These are phyloP conservation scores for Muntiacus muntjak DNA, from an alignment of 2,113 vertebrate genomes.

Conservation along the genomic window DNA sequence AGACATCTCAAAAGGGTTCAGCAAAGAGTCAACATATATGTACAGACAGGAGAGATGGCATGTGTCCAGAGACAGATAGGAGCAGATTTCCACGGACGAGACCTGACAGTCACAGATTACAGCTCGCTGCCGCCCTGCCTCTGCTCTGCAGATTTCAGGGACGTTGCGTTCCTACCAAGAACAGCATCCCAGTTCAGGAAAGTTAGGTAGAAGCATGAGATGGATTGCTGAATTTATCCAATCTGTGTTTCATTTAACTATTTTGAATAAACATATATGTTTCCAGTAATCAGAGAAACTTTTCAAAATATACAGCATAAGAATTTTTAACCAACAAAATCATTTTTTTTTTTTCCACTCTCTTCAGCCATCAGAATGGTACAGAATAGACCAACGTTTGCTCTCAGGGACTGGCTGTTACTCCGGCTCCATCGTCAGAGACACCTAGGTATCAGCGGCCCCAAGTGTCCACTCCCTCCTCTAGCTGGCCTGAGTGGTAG, in stretches of 20 bases:
- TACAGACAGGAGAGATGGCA: neutral
- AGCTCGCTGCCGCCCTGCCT: neutral
- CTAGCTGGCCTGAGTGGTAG: neutral
- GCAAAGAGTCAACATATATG: neutral
- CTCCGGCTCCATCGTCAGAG: rapidly evolving
- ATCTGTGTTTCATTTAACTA: neutral
- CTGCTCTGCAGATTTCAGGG: neutral
- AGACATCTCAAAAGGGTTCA: slow-evolving; percentile 34
- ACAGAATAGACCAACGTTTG: neutral
- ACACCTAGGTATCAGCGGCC: neutral
- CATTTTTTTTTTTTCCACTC: neutral
- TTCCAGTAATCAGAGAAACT: neutral
- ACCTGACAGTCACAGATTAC: neutral
- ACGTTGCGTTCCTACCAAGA: neutral
- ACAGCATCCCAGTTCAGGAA: neutral
- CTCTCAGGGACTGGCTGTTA: neutral
- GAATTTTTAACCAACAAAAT: neutral
- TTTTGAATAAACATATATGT: neutral
- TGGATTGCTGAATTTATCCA: neutral
- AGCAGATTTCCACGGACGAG: neutral
- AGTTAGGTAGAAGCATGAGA: neutral
- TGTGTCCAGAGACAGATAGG: neutral
- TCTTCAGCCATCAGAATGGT: neutral
- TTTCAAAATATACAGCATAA: neutral
- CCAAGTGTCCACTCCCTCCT: neutral